Conservation (phyloP, 1,140 invertebrate species). For the Leptinotarsa undecemlineata region DNA sequence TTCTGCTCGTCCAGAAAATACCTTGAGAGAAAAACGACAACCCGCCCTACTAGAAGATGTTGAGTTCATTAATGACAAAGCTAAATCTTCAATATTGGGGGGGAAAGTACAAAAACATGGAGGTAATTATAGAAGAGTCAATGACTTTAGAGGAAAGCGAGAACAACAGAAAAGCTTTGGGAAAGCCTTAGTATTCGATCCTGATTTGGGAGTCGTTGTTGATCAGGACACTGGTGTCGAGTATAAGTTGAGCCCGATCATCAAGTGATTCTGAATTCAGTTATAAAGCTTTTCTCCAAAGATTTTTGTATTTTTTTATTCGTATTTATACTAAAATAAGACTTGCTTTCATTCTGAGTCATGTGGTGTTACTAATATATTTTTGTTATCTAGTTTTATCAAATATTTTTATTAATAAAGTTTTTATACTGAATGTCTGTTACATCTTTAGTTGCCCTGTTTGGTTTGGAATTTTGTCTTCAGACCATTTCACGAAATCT, state of each 20-base stretch:
- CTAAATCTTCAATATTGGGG: conserved; percentile 36
- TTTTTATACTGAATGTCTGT: neutral
- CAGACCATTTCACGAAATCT: no score
- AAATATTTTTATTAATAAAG: neutral
- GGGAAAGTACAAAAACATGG: conserved; percentile 44
- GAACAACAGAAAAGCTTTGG: conserved; percentile 27
- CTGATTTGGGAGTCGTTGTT: conserved; percentile 25
- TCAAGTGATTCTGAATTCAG: neutral
- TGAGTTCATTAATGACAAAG: conserved; percentile 47
- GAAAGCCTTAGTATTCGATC: conserved; percentile 34
- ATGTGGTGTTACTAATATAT: neutral
- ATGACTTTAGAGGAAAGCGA: conserved; percentile 42
- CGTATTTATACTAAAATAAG: conserved; percentile 3
- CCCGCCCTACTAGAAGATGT: conserved; percentile 40
- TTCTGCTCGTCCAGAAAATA: conserved; percentile 13
- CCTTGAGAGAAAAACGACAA: conserved; percentile 40
- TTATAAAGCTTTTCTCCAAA: neutral
- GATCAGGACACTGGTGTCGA: conserved; percentile 35
- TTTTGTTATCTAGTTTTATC: conserved; percentile 24
- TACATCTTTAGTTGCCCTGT: no score
- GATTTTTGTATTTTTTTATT: neutral
- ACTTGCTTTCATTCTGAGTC: conserved; percentile 13
- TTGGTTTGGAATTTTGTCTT: no score
- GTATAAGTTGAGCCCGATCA: conserved; percentile 35
- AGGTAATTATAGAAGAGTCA: conserved; percentile 45